Conservation (phyloP, 2,888 invertebrate genomes). For the Falcaria lacertinaria region DNA sequence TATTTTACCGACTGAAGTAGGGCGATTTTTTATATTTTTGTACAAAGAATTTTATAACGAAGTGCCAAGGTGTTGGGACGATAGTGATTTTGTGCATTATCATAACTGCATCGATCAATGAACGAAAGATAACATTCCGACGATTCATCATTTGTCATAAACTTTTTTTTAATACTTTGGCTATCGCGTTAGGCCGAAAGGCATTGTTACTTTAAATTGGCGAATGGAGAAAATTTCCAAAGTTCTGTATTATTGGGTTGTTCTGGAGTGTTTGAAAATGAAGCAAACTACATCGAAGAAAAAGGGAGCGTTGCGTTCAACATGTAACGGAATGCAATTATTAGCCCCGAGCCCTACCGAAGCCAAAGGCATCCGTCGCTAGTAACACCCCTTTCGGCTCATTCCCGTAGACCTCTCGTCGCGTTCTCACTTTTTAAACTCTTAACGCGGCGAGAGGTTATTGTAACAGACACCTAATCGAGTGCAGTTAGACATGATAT, state of each 20-base stretch:
- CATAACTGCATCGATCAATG: too few relatives aligned
- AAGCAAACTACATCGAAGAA: neutral
- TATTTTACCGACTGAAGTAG: too few relatives aligned
- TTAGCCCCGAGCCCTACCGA: conserved; percentile 55
- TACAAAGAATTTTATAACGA: too few relatives aligned
- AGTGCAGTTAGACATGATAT: neutral
- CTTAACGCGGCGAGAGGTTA: neutral
- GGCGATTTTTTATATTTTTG: too few relatives aligned
- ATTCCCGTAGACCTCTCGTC: conserved; percentile 2
- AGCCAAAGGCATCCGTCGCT: conserved; percentile 75
- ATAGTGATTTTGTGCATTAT: neutral
- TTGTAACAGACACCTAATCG: neutral
- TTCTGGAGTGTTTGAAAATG: neutral
- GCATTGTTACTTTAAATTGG: neutral
- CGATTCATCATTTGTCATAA: neutral
- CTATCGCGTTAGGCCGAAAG: neutral
- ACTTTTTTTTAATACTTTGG: neutral
- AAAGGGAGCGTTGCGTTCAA: neutral
- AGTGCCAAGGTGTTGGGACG: neutral
- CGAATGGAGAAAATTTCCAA: neutral
- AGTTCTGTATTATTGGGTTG: neutral
- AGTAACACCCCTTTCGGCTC: conserved; percentile 26
- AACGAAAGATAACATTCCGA: neutral
- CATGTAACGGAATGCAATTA: conserved; percentile 32
- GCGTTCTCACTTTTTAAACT: neutral